Evolutionary conservation across 1,140 invertebrate genomes (phyloP).

Genomic region (Agrilus planipennis): DNA sequence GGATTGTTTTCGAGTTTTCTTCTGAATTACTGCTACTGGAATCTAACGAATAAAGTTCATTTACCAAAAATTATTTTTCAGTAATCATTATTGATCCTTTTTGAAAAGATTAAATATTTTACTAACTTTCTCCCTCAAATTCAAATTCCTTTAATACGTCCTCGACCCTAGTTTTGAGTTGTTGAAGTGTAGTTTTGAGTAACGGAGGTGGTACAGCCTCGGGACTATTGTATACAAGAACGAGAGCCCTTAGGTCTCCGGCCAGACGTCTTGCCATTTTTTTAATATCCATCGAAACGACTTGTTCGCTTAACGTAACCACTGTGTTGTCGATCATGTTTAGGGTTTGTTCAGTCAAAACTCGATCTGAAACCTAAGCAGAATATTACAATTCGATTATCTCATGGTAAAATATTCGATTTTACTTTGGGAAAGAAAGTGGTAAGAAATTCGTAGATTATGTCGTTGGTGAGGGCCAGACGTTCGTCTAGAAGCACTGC

Average conservation of each 20-base stretch:
- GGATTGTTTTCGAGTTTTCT: neutral
- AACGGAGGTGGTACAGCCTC: slow-evolving; percentile 25
- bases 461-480: slow-evolving; percentile 58
- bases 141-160: slow-evolving; percentile 17
- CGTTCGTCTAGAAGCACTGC: slow-evolving; percentile 69
- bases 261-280: slow-evolving; percentile 39
- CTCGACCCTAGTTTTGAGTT: slow-evolving; percentile 18
- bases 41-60: neutral
- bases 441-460: slow-evolving; percentile 70
- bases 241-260: slow-evolving; percentile 42
- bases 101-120: slow-evolving; percentile 5
- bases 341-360: slow-evolving; percentile 46
- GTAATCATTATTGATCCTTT: neutral
- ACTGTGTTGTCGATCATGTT: slow-evolving; percentile 45
- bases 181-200: slow-evolving; percentile 23
- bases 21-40: too few species aligned
- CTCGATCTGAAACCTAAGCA: slow-evolving; percentile 41
- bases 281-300: slow-evolving; percentile 38
- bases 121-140: slow-evolving; percentile 8
- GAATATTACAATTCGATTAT: slow-evolving; percentile 1
- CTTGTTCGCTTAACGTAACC: slow-evolving; percentile 39
- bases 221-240: slow-evolving; percentile 39
- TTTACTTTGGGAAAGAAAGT: slow-evolving; percentile 72
- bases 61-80: neutral
- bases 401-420: neutral